phyloP scores from a whole-genome alignment of 1,140 invertebrate genomes.

The Cryptotermes secundus region DNA sequence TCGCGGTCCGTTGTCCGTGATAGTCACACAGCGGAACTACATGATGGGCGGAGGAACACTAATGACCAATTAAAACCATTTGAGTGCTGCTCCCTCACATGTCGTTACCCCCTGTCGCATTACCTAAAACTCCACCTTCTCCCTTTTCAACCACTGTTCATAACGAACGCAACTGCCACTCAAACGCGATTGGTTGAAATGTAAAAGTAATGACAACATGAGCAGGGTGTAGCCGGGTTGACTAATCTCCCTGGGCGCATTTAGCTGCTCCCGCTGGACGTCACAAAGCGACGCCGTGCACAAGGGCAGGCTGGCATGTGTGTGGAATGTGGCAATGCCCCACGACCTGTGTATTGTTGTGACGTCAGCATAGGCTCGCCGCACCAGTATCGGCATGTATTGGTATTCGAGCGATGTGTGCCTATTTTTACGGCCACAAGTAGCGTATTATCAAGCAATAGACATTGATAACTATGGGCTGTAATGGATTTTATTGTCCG shows the following conservation, averaged over 20 bases:
- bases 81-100: not conserved
- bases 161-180: not conserved
- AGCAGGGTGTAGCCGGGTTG: not conserved
- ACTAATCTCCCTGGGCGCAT: slow-evolving; percentile 18
- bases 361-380: not conserved
- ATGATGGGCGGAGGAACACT: not conserved
- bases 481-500: too few relatives aligned
- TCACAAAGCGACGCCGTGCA: not conserved
- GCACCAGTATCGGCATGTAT: not conserved
- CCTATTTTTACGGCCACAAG: too few relatives aligned
- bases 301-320: not conserved
- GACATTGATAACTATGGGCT: too few relatives aligned
- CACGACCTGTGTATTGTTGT: too few relatives aligned
- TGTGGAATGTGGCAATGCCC: not conserved
- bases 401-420: too few relatives aligned
- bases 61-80: slow-evolving; percentile 14
- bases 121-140: not conserved
- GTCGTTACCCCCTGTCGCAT: not conserved
- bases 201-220: not conserved
- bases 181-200: slow-evolving; percentile 4
- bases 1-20: not conserved
- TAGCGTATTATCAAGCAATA: too few relatives aligned
- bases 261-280: not conserved
- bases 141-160: not conserved
- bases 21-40: not conserved